Evolutionary conservation across 2,888 invertebrate species (phyloP).

Genomic region (Drosophila mimetica): DNA sequence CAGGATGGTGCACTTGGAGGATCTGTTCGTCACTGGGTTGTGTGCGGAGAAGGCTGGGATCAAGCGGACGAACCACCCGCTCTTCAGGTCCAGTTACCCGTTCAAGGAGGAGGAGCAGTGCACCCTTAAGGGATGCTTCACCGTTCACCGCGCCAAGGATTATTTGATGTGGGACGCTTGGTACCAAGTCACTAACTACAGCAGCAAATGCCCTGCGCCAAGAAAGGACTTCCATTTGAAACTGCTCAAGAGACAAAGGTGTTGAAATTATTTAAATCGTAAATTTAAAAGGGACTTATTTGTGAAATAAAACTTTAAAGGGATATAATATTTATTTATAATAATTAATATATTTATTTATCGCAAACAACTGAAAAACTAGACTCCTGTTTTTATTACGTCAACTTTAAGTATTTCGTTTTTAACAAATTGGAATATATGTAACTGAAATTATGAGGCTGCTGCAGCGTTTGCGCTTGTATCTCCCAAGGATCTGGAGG

Average conservation of each 20-base stretch:
- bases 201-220: slow-evolving; percentile 65
- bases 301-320: too few species aligned
- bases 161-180: slow-evolving; percentile 84
- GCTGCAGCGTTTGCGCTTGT: not conserved
- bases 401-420: not conserved
- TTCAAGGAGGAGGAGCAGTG: slow-evolving; percentile 85
- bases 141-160: slow-evolving; percentile 70
- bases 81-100: slow-evolving; percentile 86
- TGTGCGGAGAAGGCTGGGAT: slow-evolving; percentile 87
- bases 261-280: not conserved
- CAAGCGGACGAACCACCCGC: slow-evolving; percentile 87
- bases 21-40: slow-evolving; percentile 91
- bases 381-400: not conserved
- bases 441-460: not conserved
- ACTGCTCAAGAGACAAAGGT: not conserved
- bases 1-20: slow-evolving; percentile 90
- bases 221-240: not conserved
- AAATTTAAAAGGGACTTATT: too few species aligned
- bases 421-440: not conserved
- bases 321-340: too few species aligned
- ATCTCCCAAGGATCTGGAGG: not conserved
- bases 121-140: slow-evolving; percentile 82
- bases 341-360: too few species aligned
- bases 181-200: slow-evolving; percentile 79
- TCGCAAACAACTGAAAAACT: not conserved